A percentile compares a stretch with the other conserved stretches of the same genome.
Conservation (phyloP, 2,797 vertebrate species). For the Malurus leucopterus region DNA sequence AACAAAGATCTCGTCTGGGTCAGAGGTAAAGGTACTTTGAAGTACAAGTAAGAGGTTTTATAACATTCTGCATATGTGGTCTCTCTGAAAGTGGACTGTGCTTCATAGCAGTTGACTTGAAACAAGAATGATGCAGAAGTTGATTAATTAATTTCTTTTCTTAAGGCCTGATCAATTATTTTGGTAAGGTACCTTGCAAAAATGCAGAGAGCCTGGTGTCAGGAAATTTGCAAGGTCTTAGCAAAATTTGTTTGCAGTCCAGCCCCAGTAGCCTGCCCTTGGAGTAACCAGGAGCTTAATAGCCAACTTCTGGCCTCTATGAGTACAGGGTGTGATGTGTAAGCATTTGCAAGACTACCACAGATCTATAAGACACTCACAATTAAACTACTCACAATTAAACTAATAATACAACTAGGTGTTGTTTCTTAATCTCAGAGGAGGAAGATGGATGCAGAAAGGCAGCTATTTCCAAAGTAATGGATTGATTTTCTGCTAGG, state of each 20-base stretch:
- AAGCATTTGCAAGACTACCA: background rate
- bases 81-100: background rate
- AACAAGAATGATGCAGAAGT: background rate
- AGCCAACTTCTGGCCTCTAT: fast-evolving
- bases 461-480: background rate
- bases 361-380: background rate
- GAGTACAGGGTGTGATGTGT: fast-evolving
- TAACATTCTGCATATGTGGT: background rate
- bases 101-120: background rate
- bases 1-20: background rate
- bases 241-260: background rate
- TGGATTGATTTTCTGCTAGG: fast-evolving
- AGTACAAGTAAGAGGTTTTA: background rate
- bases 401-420: background rate
- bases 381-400: background rate
- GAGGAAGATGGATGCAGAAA: background rate
- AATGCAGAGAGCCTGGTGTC: fast-evolving
- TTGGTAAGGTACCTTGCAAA: background rate
- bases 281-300: background rate
- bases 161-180: background rate
- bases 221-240: background rate
- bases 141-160: background rate
- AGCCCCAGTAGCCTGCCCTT: background rate
- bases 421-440: background rate
- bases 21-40: background rate